Percentiles rank a stretch among this genome's conserved stretches.
Conservation (phyloP, 2,113 vertebrate species). For the Empidonax alnorum region DNA sequence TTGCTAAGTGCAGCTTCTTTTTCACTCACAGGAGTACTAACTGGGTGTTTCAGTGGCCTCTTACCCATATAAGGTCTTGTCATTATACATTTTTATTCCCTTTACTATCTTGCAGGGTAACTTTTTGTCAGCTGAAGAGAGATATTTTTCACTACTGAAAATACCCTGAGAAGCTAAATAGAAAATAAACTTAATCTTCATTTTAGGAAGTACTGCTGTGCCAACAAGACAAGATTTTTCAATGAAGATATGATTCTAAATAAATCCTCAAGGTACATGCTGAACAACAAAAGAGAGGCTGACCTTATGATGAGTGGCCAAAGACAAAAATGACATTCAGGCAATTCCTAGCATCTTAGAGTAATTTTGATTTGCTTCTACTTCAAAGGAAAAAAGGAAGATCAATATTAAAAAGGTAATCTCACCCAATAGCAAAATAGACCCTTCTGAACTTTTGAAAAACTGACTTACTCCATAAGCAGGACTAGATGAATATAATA, state of each 20-base stretch:
- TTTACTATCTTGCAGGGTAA: not conserved
- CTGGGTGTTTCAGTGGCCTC: not conserved
- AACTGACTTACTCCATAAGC: not conserved
- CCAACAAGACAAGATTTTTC: not conserved
- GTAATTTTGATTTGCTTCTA: not conserved
- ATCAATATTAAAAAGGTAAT: not conserved
- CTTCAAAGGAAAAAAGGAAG: not conserved
- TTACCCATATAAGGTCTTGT: not conserved
- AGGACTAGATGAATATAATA: not conserved
- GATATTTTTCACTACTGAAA: not conserved
- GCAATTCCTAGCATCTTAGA: not conserved
- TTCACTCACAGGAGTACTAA: not conserved
- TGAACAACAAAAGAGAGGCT: not conserved
- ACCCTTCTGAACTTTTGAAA: not conserved
- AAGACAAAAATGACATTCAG: not conserved
- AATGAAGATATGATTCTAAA: not conserved
- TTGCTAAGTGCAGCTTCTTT: constrained; percentile 14
- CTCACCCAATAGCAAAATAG: not conserved
- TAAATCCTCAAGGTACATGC: not conserved
- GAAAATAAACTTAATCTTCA: not conserved
- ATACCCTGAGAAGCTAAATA: not conserved
- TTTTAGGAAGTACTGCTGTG: not conserved
- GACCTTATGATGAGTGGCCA: not conserved
- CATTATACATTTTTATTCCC: not conserved
- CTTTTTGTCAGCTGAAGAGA: not conserved